These are phyloP conservation scores for Philopedon plagiatum DNA, from an alignment of 2,888 invertebrate species.

Conservation along the genomic window DNA sequence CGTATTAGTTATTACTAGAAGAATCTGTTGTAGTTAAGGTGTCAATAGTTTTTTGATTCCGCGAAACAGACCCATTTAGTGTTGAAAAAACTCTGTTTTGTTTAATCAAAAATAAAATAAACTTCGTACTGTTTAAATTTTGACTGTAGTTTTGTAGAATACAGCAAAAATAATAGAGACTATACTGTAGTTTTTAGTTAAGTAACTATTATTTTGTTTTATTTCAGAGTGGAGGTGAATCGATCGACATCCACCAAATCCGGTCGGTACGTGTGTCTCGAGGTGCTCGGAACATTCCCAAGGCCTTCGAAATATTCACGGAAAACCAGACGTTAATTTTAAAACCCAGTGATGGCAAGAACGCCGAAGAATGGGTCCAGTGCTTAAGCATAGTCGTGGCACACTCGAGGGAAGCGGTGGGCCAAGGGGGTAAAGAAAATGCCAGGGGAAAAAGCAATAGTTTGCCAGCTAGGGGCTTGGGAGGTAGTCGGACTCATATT, in stretches of 20 bases:
- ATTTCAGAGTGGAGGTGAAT: slow-evolving; percentile 85
- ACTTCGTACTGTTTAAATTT: no score
- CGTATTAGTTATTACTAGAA: no score
- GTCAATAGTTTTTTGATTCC: no score
- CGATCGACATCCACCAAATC: slow-evolving; percentile 93
- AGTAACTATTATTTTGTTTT: no score
- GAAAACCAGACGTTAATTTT: slow-evolving; percentile 92
- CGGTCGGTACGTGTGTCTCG: slow-evolving; percentile 94
- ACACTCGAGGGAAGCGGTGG: slow-evolving; percentile 71
- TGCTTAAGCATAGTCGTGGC: slow-evolving; percentile 94
- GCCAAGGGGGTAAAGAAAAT: slow-evolving; percentile 71
- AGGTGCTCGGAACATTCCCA: slow-evolving; percentile 92
- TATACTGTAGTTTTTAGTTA: no score
- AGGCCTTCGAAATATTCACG: slow-evolving; percentile 97
- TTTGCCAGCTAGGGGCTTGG: slow-evolving; percentile 68
- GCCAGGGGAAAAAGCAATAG: slow-evolving; percentile 69
- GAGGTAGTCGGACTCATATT: slow-evolving; percentile 67
- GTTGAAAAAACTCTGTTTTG: no score
- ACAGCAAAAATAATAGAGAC: no score
- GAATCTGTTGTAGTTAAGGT: no score
- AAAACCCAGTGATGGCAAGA: slow-evolving; percentile 94
- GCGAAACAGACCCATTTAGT: no score
- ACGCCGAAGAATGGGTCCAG: slow-evolving; percentile 97
- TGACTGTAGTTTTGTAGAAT: no score
- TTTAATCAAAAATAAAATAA: no score